Base-by-base conservation (phyloP, 2,797 vertebrate species). In the Sebastes matsubarae region DNA sequence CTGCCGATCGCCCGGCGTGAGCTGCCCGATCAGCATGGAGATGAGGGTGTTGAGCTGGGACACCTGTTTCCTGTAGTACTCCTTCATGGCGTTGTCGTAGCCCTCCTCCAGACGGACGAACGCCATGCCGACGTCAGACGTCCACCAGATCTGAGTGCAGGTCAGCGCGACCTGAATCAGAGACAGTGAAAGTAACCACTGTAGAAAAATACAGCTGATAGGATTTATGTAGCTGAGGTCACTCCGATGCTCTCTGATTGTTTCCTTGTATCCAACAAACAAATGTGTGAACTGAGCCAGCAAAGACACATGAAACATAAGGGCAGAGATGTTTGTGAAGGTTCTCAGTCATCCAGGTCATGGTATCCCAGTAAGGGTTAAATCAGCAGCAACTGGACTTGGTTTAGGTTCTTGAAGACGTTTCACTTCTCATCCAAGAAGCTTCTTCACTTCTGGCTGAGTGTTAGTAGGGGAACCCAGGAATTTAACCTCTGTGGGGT, bases 101-200 rank as follows among this genome's bases (percentile, higher is more conserved):
- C 98, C 98, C 85, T 99, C 97, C 80, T 99, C 98, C 57, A 99
- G 89, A 25, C 97, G 95, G 75, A 96, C 85, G 11, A 99, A 99
- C 0, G 97, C 96, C 87, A 98, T 97, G 69, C 96, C 94, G 20
- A 99, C 97, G 20, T 99, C 98, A 0, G 96, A 96, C 0, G 97
- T 97, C 99, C 99, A 99, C 97, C 98, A 99, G 91, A 99, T 98
- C 95, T 99, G 98, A 67, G 96, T 97, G 89, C 97, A 98, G 67
- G 95, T 97, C 69, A 99, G 91, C 4, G 97, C 97, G 80, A 98
- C 98, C 98, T 99, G 70, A 68, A n/a, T 6, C 32, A 18, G 6
- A 72, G 12, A 34, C 5, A 36, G 36, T 34, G 2, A 57, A 8
- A 55, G 24, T 18, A 55, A 14, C 10, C 16, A 67, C 38, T 16